Evolutionary conservation across 2,797 vertebrate species (phyloP).

Genomic region (Gallinago solitaria): DNA sequence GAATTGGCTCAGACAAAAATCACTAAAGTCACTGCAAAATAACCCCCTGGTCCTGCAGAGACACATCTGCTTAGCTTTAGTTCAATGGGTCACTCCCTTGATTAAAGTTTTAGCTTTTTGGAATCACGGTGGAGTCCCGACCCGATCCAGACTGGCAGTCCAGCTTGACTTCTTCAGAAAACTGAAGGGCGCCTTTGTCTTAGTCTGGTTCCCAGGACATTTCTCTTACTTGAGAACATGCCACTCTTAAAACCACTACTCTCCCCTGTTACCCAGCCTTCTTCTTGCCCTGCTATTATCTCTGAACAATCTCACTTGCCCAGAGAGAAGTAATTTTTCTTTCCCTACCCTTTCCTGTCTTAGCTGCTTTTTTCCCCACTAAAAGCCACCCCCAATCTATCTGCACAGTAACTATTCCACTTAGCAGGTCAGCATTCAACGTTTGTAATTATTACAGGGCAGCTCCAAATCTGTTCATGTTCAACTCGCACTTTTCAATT

Average conservation of each 20-base stretch:
- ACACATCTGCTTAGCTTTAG: not conserved
- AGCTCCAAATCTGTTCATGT: conserved; percentile 22
- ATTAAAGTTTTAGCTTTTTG: not conserved
- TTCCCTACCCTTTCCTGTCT: not conserved
- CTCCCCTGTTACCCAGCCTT: not conserved
- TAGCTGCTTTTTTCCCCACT: not conserved
- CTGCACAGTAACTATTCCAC: not conserved
- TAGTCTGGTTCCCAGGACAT: not conserved
- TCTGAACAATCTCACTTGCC: not conserved
- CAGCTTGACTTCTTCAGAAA: not conserved
- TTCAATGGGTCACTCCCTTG: not conserved
- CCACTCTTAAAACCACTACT: not conserved
- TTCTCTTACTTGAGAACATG: not conserved
- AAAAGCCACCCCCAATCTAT: not conserved
- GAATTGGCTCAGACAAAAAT: not conserved
- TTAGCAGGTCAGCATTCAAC: not conserved
- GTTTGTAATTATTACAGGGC: not conserved
- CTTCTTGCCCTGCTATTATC: not conserved
- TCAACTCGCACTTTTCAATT: not conserved
- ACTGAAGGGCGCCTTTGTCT: not conserved
- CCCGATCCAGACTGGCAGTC: not conserved
- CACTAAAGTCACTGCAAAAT: not conserved
- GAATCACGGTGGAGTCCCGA: not conserved
- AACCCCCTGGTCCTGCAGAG: not conserved
- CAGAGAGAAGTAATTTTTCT: not conserved